These are phyloP conservation scores for Trichomycterus rosablanca DNA, from an alignment of 2,113 vertebrate genomes.

Conservation along the genomic window DNA sequence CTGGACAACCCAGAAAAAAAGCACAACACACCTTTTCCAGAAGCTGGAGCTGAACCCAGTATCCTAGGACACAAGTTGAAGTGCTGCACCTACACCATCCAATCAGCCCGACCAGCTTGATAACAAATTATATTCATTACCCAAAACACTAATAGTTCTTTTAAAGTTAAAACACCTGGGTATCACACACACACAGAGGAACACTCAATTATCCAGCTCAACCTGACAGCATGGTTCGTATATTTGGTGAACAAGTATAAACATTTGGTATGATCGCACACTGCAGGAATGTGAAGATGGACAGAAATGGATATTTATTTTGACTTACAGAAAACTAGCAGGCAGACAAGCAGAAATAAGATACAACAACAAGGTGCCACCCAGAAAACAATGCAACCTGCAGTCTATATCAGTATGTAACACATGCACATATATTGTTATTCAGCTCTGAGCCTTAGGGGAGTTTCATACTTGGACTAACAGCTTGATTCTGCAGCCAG, in stretches of 20 bases:
- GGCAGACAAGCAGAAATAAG: neutral
- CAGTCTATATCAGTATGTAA: neutral
- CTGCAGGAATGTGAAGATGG: neutral
- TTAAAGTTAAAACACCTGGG: neutral
- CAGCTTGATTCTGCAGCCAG: no score
- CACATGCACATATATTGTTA: no score
- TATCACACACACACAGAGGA: neutral
- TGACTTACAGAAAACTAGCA: neutral
- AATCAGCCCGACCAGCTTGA: no score
- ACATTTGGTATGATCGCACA: neutral
- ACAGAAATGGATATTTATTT: neutral
- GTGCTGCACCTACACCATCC: no score
- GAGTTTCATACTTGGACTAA: no score
- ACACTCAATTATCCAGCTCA: neutral
- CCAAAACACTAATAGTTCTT: no score
- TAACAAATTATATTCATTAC: no score
- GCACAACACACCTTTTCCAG: no score
- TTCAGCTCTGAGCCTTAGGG: no score
- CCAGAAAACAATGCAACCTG: neutral
- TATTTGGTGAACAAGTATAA: neutral
- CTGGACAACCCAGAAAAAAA: no score
- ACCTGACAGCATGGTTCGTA: neutral
- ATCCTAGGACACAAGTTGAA: no score
- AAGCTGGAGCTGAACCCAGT: no score
- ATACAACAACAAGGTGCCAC: neutral